Percentiles rank a stretch among this genome's conserved stretches.
phyloP scores from a whole-genome alignment of 2,888 invertebrate genomes.

The Anoplius nigerrimus region DNA sequence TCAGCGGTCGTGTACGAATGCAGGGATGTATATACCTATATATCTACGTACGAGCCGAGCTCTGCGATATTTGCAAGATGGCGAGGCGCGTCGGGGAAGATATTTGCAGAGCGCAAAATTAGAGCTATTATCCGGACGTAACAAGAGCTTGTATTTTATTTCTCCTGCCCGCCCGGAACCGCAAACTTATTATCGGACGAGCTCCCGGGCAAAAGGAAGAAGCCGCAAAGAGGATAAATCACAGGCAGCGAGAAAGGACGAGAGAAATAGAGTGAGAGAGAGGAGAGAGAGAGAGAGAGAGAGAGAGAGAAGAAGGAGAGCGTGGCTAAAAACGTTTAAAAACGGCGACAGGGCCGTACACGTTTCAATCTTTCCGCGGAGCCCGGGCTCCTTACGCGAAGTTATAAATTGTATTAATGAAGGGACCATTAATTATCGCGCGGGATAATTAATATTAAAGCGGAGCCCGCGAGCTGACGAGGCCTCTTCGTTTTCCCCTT shows the following conservation, averaged over 20 bases:
- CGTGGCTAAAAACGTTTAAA: background rate
- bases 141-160: too few species aligned
- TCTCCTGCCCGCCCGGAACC: too few species aligned
- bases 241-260: background rate
- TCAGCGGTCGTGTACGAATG: too few species aligned
- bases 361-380: background rate
- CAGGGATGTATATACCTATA: too few species aligned
- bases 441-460: slow-evolving; percentile 63
- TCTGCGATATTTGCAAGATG: too few species aligned
- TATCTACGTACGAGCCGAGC: too few species aligned
- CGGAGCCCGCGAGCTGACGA: slow-evolving; percentile 53
- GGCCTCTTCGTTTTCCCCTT: slow-evolving; percentile 47
- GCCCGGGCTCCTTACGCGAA: slow-evolving; percentile 7
- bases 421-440: slow-evolving; percentile 58
- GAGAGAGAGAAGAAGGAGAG: background rate
- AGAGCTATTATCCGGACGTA: too few species aligned
- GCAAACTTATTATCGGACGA: too few species aligned
- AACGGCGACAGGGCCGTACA: background rate
- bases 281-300: background rate
- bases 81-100: too few species aligned
- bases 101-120: too few species aligned
- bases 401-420: slow-evolving; percentile 59
- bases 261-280: background rate
- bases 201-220: too few species aligned
- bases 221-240: background rate